Percentiles rank a stretch among this genome's conserved stretches.
Evolutionary conservation across 2,888 invertebrate genomes (phyloP).

Genomic region (Standfussiana lucernea): DNA sequence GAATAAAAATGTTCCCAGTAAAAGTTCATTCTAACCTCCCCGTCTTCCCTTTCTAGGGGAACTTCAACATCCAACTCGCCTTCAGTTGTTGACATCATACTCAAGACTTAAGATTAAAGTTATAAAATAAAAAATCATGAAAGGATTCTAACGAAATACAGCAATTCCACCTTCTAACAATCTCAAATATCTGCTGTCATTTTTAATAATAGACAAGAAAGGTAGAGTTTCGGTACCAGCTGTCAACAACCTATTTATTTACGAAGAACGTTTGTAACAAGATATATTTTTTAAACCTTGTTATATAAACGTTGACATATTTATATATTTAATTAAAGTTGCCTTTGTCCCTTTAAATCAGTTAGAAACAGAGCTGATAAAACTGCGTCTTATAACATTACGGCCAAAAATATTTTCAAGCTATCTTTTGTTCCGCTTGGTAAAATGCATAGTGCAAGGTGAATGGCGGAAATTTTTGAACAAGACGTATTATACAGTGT

Average conservation of each 20-base stretch:
- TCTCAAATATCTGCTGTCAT: slow-evolving; percentile 73
- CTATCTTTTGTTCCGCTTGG: slow-evolving; percentile 12
- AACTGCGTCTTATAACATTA: background rate
- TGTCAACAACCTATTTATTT: slow-evolving; percentile 36
- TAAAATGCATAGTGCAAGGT: too few relatives aligned
- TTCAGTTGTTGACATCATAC: slow-evolving; percentile 91
- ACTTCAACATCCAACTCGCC: slow-evolving; percentile 91
- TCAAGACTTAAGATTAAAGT: slow-evolving; percentile 67
- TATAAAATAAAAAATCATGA: slow-evolving; percentile 78
- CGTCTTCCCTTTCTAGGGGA: slow-evolving; percentile 92
- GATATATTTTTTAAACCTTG: background rate
- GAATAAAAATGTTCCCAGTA: slow-evolving; percentile 45
- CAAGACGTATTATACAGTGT: too few relatives aligned
- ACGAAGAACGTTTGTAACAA: slow-evolving; percentile 15
- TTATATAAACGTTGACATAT: background rate
- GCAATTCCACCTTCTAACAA: slow-evolving; percentile 79
- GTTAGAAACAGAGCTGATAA: background rate
- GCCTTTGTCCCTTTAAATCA: background rate
- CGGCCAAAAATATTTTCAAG: background rate
- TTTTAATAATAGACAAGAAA: slow-evolving; percentile 67
- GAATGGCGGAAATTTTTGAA: background rate
- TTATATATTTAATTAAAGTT: background rate
- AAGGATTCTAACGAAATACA: slow-evolving; percentile 77
- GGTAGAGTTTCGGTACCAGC: slow-evolving; percentile 45
- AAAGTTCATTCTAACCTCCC: slow-evolving; percentile 91